Base-by-base conservation (phyloP, 1,140 invertebrate genomes). In the Mesaphorura yosii region DNA sequence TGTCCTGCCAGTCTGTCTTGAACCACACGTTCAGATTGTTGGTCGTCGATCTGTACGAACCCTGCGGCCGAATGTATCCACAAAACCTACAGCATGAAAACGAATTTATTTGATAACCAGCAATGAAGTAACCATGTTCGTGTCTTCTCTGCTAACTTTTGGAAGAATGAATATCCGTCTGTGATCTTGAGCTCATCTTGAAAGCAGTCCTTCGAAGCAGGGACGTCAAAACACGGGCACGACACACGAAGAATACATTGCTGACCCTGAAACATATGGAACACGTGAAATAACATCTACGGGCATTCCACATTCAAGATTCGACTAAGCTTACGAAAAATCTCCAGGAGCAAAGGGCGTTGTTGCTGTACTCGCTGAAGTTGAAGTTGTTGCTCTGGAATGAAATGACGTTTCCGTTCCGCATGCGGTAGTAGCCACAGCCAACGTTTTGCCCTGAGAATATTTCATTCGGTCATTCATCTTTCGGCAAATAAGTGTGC, bases 171-270 rank as follows among this genome's bases (percentile, higher is more conserved):
- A 22, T 10, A 48, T 14, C 12, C 7, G 29, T 48, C 46, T 34
- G 25, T 48, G 25, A 48, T 17, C 22, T 48, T 48, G 5, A 48
- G 46, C 5, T 17, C 4, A 31, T 48, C 46, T 29, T 25, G 27
- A 29, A 23, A 34, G 19, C 46, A 48, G 19, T 48, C 46, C 29
- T 5, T 27, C 7, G 26, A 31, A 31, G 28, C 12, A 4, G 46
- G 46, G 15, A 48, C 7, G 23, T 31, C 28, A 31, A 48, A 48
- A 48, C 28, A 48, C 29, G 46, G 46, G 28, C 46, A 48, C 19
- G 46, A 5, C 3, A 20, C 19, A 7, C 19, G 19, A 4, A 48
- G n/a, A 19, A 6, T 31, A 31, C 46, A 48, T 34, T 48, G 46
- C 19, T 28, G 25, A 10, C 25, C 46, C 46, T 48, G 22, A 42